These are phyloP conservation scores for Lamprotornis superbus DNA, from an alignment of 2,113 vertebrate genomes.

Conservation along the genomic window DNA sequence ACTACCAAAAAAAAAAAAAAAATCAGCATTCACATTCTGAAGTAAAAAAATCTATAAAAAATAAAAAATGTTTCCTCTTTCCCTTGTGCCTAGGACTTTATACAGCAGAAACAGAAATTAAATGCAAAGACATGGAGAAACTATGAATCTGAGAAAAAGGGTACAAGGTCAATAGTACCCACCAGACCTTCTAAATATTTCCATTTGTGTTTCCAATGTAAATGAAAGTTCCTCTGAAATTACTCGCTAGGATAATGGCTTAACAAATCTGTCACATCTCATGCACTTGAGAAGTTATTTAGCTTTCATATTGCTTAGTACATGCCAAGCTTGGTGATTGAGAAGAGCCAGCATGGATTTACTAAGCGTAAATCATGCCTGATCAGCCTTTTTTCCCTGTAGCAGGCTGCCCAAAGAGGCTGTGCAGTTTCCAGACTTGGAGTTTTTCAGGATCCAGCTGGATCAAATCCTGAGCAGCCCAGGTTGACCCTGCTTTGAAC, in stretches of 20 bases:
- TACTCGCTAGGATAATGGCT: not conserved
- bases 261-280: not conserved
- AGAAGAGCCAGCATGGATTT: not conserved
- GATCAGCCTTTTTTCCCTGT: not conserved
- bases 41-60: not conserved
- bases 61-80: not conserved
- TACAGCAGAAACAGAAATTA: not conserved
- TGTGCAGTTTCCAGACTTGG: not conserved
- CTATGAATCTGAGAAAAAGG: not conserved
- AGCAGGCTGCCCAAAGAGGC: not conserved
- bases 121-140: not conserved
- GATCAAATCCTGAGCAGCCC: not conserved
- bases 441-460: not conserved
- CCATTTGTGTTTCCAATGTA: not conserved
- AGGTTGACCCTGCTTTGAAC: not conserved
- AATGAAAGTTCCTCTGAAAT: not conserved
- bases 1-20: not conserved
- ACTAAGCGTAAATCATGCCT: not conserved
- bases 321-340: not conserved
- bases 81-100: not conserved
- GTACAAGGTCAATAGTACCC: not conserved
- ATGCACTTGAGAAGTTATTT: not conserved
- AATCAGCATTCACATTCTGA: not conserved
- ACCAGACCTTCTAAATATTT: not conserved
- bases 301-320: not conserved